Evolutionary conservation across 2,113 vertebrate species (phyloP), one percentile per base, ranked within the genome.

Genomic region (Odocoileus virginianus): DNA sequence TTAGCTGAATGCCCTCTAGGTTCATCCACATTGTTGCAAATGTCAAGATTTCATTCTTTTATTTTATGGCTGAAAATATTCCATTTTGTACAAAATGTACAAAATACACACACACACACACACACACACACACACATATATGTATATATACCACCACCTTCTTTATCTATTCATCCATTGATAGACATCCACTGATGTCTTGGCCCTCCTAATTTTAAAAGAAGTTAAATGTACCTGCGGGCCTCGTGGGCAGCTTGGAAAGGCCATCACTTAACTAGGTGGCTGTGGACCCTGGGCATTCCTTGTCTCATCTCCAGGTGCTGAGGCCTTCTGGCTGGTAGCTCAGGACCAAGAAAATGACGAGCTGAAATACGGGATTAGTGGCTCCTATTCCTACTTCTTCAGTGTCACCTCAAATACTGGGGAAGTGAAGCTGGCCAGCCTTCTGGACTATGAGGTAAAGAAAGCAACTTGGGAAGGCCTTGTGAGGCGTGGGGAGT

Each of bases 391-490:
- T n/a, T 76, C 95, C 2, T 5, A 2, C 16, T 99, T 89, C 94
- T 99, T 99, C 61, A 10, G 0, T 0, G 98, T 99, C 14, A 25
- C 52, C 0, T 0, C 0, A 0, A 0, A 0, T 5, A 99, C 97
- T 19, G 99, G 99, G 7, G 0, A 2, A 0, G 99, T 99, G 60
- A 87, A 0, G 1, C 67, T 99, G 36, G 33, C 0, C 0, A 61
- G 0, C 4, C 0, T 0, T 0, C 98, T 99, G 47, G 98, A 99
- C 94, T 98, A 97, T 84, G 99, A 99, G 98, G 99, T 99, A 98
- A 93, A 79, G 30, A 27, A 27, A 50, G 28, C 43, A 45, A 36
- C 50, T 10, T 47, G 33, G n/a, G 71, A 64, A 11, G 61, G n/a
- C 2, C 30, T 28, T 0, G 0, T 3, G 12, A 50, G 0, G 28